These are phyloP conservation scores for human DNA, from an alignment of 2,113 vertebrate species.

Conservation along the genomic window GRCh38 chrX:54958501-54959000, in stretches of 20 bases:
- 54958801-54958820: background rate
- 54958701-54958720: conserved; percentile 18
- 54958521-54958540: conserved; percentile 23
- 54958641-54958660: background rate
- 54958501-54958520: conserved; percentile 49
- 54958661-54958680: background rate
- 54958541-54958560: background rate
- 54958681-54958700: background rate
- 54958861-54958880: conserved; percentile 89
- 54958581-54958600: background rate
- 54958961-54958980: background rate
- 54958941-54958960: background rate
- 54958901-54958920: conserved; percentile 93
- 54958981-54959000: background rate
- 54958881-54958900: conserved; percentile 89
- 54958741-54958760: background rate
- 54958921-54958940: conserved; percentile 86
- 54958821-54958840: background rate
- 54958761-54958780: background rate
- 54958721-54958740: background rate
- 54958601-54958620: background rate
- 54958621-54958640: background rate
- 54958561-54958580: conserved; percentile 1
- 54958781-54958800: background rate
- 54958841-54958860: conserved; percentile 88